Conservation (phyloP, 2,888 invertebrate genomes). For the Leptinotarsa peninsularis region DNA sequence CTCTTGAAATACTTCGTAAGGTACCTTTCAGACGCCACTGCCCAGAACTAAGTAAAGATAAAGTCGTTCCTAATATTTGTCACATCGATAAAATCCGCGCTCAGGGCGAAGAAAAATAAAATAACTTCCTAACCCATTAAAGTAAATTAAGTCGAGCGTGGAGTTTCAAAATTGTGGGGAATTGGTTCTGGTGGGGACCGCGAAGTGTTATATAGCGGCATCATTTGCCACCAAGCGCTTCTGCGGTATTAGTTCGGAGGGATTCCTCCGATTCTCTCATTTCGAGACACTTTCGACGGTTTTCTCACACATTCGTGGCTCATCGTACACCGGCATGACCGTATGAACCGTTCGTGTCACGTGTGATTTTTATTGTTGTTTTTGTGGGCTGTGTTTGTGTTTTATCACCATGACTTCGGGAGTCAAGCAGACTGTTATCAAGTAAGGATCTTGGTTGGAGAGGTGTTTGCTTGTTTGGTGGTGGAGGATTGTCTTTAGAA, state of each 20-base stretch:
- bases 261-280: conserved; percentile 18
- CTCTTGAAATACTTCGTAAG: too few species aligned
- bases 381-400: conserved; percentile 31
- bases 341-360: conserved; percentile 35
- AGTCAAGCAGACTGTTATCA: conserved; percentile 70
- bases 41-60: conserved; percentile 2
- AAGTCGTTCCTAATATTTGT: conserved; percentile 14
- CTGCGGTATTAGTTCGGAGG: conserved; percentile 22
- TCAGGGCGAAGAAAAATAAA: conserved; percentile 36
- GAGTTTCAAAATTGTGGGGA: conserved; percentile 47
- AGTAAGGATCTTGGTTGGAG: conserved; percentile 64
- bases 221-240: conserved; percentile 38
- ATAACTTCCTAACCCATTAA: conserved; percentile 41
- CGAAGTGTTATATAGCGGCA: conserved; percentile 45
- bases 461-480: neutral
- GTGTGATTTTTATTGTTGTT: conserved; percentile 27
- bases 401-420: conserved; percentile 66
- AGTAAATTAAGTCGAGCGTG: conserved; percentile 45
- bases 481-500: neutral
- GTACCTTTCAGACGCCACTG: neutral
- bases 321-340: conserved; percentile 35
- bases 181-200: conserved; percentile 42
- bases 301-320: conserved; percentile 8
- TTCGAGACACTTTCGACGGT: neutral
- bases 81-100: conserved; percentile 14